A percentile compares a stretch with the other conserved stretches of the same genome.
These are phyloP conservation scores for Brachyptera putata DNA, from an alignment of 2,888 invertebrate genomes.

Conservation along the genomic window DNA sequence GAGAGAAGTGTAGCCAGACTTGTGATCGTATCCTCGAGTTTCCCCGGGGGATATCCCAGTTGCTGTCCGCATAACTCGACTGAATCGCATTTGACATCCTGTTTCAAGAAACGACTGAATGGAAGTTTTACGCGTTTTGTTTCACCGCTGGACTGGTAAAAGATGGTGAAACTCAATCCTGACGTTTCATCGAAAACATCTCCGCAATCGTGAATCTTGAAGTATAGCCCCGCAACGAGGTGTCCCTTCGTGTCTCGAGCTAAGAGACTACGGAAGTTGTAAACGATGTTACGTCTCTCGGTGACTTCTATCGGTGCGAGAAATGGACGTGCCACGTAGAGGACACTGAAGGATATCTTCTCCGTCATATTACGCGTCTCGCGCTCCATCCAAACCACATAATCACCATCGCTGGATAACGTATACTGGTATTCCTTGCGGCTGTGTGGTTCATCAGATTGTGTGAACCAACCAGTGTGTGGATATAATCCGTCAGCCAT, in stretches of 20 bases:
- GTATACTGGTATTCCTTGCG: slow-evolving; percentile 82
- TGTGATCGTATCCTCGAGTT: slow-evolving; percentile 59
- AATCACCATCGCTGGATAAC: slow-evolving; percentile 64
- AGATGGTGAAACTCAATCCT: slow-evolving; percentile 59
- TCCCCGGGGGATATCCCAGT: slow-evolving; percentile 62
- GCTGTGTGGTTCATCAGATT: slow-evolving; percentile 69
- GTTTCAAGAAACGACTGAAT: slow-evolving; percentile 58
- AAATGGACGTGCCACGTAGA: slow-evolving; percentile 76
- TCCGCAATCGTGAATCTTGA: slow-evolving; percentile 60
- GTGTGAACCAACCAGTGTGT: slow-evolving; percentile 84
- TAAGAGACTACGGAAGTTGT: slow-evolving; percentile 67
- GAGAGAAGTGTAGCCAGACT: slow-evolving; percentile 63
- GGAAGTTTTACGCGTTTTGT: slow-evolving; percentile 65
- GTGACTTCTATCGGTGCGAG: slow-evolving; percentile 79
- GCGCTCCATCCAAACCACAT: slow-evolving; percentile 81
- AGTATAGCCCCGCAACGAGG: slow-evolving; percentile 79
- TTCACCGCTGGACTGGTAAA: slow-evolving; percentile 65
- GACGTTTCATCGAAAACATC: slow-evolving; percentile 2
- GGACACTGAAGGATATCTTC: slow-evolving; percentile 57
- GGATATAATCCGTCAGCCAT: slow-evolving; percentile 83
- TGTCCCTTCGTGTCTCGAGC: slow-evolving; percentile 80
- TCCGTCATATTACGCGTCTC: slow-evolving; percentile 64
- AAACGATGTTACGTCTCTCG: slow-evolving; percentile 83
- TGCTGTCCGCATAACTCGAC: slow-evolving; percentile 66
- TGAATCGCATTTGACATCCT: slow-evolving; percentile 50